Evolutionary conservation across 2,113 vertebrate species (phyloP), one percentile per base, ranked within the genome.

Genomic region (Marmota monax): DNA sequence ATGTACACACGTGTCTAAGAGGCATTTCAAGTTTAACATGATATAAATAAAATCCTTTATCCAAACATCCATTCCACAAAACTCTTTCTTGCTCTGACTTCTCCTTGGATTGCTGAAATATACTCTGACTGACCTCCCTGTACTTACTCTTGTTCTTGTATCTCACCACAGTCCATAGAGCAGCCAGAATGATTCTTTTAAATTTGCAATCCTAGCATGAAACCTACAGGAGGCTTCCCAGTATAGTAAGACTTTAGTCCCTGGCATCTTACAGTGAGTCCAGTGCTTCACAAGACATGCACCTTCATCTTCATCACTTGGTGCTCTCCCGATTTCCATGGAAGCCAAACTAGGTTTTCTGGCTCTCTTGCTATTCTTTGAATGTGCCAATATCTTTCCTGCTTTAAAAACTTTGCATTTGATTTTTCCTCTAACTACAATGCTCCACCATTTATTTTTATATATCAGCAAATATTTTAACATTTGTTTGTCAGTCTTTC

Each of bases 181-280:
- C 18, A 65, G 5, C 12, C 14, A 20, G 29, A 3, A 23, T 29
- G 3, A 29, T 58, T 39, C 37, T 65, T 91, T 39, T 39, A 39
- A 39, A 39, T 39, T 39, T 84, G 67, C 0, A 17, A 11, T 14
- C 37, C 13, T 20, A 39, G 3, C 23, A 22, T 51, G 67, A 87
- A 73, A 67, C 13, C 14, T 14, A 51, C 25, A 29, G 25, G 17
- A 13, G 48, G 4, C 16, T 56, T 88, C 77, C 73, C 42, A 56
- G 20, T 1, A 1, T 5, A 11, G 1, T 18, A 73, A 13, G 14
- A 42, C 3, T 42, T 48, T 8, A 23, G 11, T 48, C 5, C 29
- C 70, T 18, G 51, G 22, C 34, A 37, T 3, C 20, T n/a, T 29
- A 32, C 1, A 11, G 7, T 48, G 8, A 17, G 22, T 34, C 12